Conservation (phyloP, 2,113 vertebrate species). For the Dendrocopos noguchii region DNA sequence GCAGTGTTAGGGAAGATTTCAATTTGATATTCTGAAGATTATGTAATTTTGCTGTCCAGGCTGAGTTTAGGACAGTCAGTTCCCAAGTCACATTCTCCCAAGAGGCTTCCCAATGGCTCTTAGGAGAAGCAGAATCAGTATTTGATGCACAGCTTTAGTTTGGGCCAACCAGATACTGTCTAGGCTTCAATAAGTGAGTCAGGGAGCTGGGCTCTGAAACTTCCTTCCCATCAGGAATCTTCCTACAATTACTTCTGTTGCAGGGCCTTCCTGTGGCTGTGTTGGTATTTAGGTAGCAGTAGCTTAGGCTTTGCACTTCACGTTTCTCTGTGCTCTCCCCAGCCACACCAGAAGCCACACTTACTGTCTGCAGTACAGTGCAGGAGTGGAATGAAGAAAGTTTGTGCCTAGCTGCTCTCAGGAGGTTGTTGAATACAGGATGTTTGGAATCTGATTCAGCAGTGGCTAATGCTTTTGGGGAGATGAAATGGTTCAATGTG, state of each 20-base stretch:
- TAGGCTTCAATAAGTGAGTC: conserved; percentile 7
- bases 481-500: not conserved
- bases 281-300: not conserved
- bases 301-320: not conserved
- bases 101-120: not conserved
- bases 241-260: conserved; percentile 63
- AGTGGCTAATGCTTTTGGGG: not conserved
- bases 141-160: not conserved
- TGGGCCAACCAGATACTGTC: not conserved
- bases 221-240: conserved; percentile 77
- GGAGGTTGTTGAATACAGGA: not conserved
- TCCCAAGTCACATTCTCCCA: not conserved
- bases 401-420: not conserved
- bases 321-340: not conserved
- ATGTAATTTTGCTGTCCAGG: not conserved
- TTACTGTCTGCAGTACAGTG: not conserved
- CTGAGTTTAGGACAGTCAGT: not conserved
- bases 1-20: not conserved
- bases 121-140: not conserved
- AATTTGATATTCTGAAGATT: not conserved
- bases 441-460: not conserved
- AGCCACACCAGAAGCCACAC: not conserved
- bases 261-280: conserved; percentile 62
- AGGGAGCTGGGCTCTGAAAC: conserved; percentile 39
- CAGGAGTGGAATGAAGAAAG: not conserved